phyloP scores from a whole-genome alignment of 92 coral and sea anemone species.

The Zoanthus sansibaricus region DNA sequence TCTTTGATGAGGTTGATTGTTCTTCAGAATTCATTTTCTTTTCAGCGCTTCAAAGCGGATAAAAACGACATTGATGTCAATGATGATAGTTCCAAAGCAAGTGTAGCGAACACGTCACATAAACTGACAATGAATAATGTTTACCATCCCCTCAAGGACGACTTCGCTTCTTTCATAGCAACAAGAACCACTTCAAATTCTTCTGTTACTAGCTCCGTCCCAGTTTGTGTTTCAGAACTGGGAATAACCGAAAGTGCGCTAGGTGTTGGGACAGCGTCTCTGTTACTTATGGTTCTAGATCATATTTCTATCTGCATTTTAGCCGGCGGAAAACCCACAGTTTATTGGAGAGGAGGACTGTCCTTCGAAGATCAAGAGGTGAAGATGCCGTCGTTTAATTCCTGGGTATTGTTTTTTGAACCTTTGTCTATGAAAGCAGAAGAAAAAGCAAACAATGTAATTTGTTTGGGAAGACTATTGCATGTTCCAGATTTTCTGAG shows the following conservation, averaged over 20 bases:
- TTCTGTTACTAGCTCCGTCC: no score
- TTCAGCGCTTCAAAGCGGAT: no score
- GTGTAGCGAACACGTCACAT: no score
- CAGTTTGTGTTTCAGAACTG: conserved; percentile 18
- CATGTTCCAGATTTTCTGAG: background rate
- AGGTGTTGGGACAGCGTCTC: background rate
- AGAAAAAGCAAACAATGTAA: background rate
- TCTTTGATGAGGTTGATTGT: no score
- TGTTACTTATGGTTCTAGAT: conserved; percentile 16
- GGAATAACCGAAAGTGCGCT: conserved; percentile 7
- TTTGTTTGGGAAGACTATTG: conserved; percentile 7
- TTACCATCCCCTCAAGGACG: no score
- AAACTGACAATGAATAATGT: no score
- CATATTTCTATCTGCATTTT: conserved; percentile 26
- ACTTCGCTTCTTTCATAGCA: background rate
- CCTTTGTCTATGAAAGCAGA: conserved; percentile 1
- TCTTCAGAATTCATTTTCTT: no score
- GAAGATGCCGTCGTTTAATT: background rate
- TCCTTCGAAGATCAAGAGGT: background rate
- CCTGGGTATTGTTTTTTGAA: conserved; percentile 18
- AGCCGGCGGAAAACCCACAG: background rate
- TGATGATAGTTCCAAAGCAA: no score
- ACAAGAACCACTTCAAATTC: background rate
- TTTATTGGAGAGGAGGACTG: conserved; percentile 30
- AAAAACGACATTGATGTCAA: no score